Conservation (phyloP, 1,140 invertebrate genomes). For the Arctopsyche grandis region DNA sequence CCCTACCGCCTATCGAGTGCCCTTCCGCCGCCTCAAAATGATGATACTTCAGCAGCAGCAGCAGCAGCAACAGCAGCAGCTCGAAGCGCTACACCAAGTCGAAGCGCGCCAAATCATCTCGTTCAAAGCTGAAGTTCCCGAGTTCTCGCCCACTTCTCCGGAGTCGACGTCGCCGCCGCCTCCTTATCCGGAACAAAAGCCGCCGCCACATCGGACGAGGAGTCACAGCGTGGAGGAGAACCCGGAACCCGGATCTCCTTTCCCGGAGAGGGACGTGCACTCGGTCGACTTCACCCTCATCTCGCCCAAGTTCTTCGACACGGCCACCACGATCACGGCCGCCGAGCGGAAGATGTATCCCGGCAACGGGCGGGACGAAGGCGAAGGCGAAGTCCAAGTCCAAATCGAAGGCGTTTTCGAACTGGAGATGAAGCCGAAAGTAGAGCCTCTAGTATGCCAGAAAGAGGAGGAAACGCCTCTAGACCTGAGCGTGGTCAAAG, state of each 20-base stretch:
- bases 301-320: background rate
- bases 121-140: constrained; percentile 41
- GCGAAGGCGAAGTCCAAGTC: constrained; percentile 43
- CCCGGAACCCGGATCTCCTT: constrained; percentile 19
- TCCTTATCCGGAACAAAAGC: constrained; percentile 33
- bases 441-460: too few relatives aligned
- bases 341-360: constrained; percentile 65
- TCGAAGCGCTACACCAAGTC: too few relatives aligned
- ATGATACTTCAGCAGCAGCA: constrained; percentile 52
- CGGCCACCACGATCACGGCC: constrained; percentile 55
- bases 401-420: background rate
- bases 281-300: constrained; percentile 41
- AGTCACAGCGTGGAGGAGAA: constrained; percentile 28
- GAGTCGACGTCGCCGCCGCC: constrained; percentile 50
- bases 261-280: constrained; percentile 48
- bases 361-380: constrained; percentile 38
- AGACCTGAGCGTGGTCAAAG: constrained; percentile 68
- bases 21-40: too few relatives aligned
- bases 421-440: constrained; percentile 54
- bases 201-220: constrained; percentile 19
- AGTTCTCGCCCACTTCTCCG: constrained; percentile 47
- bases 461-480: constrained; percentile 64
- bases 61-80: constrained; percentile 43
- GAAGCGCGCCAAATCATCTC: background rate
- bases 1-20: too few relatives aligned